Evolutionary conservation across 2,888 invertebrate species (phyloP).

Genomic region (Tiphia femorata): DNA sequence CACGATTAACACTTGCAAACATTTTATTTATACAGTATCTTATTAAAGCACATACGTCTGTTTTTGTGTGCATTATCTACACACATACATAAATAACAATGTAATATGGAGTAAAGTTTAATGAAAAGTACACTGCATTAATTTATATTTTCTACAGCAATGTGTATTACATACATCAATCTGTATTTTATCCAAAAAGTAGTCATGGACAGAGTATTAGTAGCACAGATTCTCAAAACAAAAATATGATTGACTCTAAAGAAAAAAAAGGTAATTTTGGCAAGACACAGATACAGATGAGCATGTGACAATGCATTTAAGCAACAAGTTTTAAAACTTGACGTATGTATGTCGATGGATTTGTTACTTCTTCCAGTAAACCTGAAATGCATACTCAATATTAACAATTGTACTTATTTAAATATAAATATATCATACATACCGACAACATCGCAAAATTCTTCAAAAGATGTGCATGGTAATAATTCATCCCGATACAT

Average conservation of each 20-base stretch:
- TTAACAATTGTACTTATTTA: neutral
- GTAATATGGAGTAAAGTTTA: neutral
- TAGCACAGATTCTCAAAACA: too few species aligned
- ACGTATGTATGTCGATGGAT: conserved; percentile 75
- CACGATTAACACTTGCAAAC: conserved; percentile 4
- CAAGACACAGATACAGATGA: too few species aligned
- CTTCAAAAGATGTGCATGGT: conserved; percentile 89
- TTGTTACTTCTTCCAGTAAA: conserved; percentile 77
- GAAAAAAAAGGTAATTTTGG: too few species aligned
- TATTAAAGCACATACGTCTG: conserved; percentile 53
- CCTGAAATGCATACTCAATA: conserved; percentile 66
- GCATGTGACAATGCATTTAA: conserved; percentile 34
- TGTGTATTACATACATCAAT: too few species aligned
- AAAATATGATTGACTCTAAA: too few species aligned
- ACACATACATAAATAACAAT: neutral
- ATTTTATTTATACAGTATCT: conserved; percentile 27
- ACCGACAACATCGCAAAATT: conserved; percentile 95
- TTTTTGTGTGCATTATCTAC: neutral
- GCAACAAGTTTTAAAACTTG: conserved; percentile 71
- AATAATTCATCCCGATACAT: conserved; percentile 90
- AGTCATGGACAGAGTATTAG: too few species aligned
- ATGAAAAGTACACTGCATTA: neutral
- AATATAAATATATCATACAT: conserved; percentile 46
- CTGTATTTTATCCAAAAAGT: too few species aligned
- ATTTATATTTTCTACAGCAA: too few species aligned